phyloP scores from a whole-genome alignment of 2,888 invertebrate genomes.

The Drosophila quinaria region DNA sequence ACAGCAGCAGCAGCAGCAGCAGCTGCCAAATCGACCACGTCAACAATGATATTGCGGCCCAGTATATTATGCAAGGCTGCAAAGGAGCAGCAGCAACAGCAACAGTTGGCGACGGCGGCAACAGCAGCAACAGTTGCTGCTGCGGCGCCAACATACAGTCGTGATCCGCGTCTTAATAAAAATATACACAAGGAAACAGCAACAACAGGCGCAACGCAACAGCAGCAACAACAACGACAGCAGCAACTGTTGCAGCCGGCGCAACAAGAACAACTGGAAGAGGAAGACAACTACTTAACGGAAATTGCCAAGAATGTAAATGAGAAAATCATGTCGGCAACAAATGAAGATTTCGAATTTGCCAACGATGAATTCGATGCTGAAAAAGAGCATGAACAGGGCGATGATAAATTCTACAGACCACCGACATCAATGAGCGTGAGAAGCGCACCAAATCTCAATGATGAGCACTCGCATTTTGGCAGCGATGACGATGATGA shows the following conservation, averaged over 20 bases:
- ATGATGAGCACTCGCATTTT: slow-evolving; percentile 84
- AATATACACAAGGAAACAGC: slow-evolving; percentile 80
- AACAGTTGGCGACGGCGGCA: neutral
- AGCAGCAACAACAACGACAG: neutral
- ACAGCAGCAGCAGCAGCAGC: slow-evolving; percentile 34
- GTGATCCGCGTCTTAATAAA: slow-evolving; percentile 85
- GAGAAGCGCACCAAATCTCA: slow-evolving; percentile 84
- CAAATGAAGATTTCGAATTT: slow-evolving; percentile 84
- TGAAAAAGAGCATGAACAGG: slow-evolving; percentile 57
- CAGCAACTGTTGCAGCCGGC: slow-evolving; percentile 6
- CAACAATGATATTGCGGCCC: slow-evolving; percentile 51
- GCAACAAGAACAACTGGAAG: slow-evolving; percentile 54
- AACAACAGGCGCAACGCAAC: slow-evolving; percentile 7
- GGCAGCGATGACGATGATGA: slow-evolving; percentile 68
- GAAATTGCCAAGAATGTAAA: slow-evolving; percentile 85
- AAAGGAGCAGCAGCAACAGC: slow-evolving; percentile 49
- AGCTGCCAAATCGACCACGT: slow-evolving; percentile 18
- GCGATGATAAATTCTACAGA: slow-evolving; percentile 69
- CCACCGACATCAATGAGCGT: slow-evolving; percentile 85
- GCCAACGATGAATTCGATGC: slow-evolving; percentile 84
- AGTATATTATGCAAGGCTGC: slow-evolving; percentile 67
- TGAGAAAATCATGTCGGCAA: slow-evolving; percentile 84
- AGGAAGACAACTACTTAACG: slow-evolving; percentile 85
- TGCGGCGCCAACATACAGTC: slow-evolving; percentile 69
- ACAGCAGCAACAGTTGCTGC: neutral